Evolutionary conservation across 1,140 invertebrate species (phyloP), one percentile per base, ranked within the genome.

Genomic region (Nasonia vitripennis): DNA sequence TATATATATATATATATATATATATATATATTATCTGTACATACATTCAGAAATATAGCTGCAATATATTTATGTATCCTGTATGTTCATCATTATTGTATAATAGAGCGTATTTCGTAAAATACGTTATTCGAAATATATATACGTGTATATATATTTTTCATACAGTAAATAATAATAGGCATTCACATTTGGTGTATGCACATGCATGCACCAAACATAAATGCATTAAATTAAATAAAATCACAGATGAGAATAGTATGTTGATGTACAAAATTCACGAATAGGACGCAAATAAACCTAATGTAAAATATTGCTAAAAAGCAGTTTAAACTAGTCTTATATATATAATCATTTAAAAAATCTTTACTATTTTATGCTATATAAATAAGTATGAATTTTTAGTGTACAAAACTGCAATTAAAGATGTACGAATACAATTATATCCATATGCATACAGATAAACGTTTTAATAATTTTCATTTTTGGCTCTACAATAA

Each of bases 191-290:
- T 71, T 83, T 73, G 45, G 75, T 67, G 70, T 78, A 67, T 27
- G 27, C 70, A 78, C 75, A n/a, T 78, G 7, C 70, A 83, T 62
- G 17, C 55, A 9, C 23, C 62, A 70, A 79, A 80, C 80, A 74
- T 75, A 80, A 75, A 85, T 75, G 7, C 27, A 31, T 78, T 80
- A 62, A 37, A 55, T 80, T 74, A 85, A 85, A 73, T 79, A 73
- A 85, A 85, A 84, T 85, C 83, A 85, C 83, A 85, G 83, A 81
- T 71, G 51, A 74, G 48, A 62, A 73, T 27, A 27, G 48, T 70
- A 27, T 27, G 45, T 37, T 41, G 70, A 70, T 75, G 34, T 74
- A 74, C 41, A 67, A 83, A 14, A 20, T 55, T 31, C 2, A 71
- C n/a, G 4, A 81, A 51, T 31, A 6, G 14, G 27, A 77, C 78